Conservation (phyloP, 2,113 vertebrate genomes). For the Indicator indicator region DNA sequence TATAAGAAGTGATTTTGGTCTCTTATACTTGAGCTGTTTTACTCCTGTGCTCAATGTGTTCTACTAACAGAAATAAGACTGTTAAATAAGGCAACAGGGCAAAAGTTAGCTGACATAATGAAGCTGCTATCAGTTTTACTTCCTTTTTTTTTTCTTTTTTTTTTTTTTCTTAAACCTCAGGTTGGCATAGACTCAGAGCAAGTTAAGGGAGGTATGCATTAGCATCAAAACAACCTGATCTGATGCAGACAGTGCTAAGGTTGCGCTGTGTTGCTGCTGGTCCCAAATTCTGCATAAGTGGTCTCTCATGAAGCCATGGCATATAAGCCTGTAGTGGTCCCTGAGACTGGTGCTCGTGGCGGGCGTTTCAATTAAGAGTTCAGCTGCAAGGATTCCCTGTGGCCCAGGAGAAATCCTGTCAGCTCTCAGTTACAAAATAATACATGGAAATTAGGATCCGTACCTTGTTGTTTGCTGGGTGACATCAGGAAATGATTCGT, state of each 20-base stretch:
- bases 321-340: accelerated
- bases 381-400: background rate
- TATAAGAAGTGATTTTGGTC: background rate
- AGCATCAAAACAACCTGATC: background rate
- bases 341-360: background rate
- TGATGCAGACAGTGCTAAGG: background rate
- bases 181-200: background rate
- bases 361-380: background rate
- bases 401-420: background rate
- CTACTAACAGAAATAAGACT: background rate
- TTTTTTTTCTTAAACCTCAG: background rate
- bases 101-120: background rate
- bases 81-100: background rate
- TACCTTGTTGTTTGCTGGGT: accelerated
- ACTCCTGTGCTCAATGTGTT: background rate
- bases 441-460: background rate
- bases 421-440: background rate
- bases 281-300: background rate
- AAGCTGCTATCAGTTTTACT: background rate
- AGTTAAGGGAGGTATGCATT: too few relatives aligned
- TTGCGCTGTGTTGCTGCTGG: accelerated
- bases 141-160: background rate
- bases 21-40: background rate
- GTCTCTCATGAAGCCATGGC: background rate
- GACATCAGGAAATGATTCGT: background rate